Conservation (phyloP, 2,797 vertebrate genomes). For the Acipenser transmontanus region DNA sequence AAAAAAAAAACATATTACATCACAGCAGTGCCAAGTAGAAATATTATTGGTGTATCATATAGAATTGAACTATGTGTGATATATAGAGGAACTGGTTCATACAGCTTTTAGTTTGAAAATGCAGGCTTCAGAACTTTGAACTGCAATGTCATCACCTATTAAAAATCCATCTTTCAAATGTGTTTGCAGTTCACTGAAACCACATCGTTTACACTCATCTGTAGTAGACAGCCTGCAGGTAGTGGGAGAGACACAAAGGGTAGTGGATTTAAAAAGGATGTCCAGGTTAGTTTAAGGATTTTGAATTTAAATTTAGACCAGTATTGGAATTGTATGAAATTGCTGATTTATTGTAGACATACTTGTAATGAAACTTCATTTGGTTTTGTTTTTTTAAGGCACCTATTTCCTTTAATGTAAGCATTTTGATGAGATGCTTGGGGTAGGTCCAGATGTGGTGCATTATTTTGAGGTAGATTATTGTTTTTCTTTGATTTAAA, state of each 20-base stretch:
- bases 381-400: constrained; percentile 61
- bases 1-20: too few species aligned
- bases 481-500: too few species aligned
- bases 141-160: constrained; percentile 35
- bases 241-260: constrained; percentile 43
- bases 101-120: constrained; percentile 24
- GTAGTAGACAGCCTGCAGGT: constrained; percentile 42
- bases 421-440: constrained; percentile 52
- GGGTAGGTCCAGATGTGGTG: too few species aligned
- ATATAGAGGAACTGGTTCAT: constrained; percentile 15
- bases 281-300: constrained; percentile 38
- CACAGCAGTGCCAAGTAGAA: too few species aligned
- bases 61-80: background rate
- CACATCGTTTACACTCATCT: constrained; percentile 34
- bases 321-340: constrained; percentile 32
- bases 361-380: constrained; percentile 48
- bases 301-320: constrained; percentile 45
- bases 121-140: constrained; percentile 21
- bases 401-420: constrained; percentile 62
- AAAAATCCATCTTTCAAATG: constrained; percentile 42
- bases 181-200: constrained; percentile 41
- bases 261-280: constrained; percentile 30
- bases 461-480: too few species aligned
- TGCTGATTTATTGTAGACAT: constrained; percentile 52
- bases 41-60: too few species aligned